Conservation (phyloP, 2,888 invertebrate species). For the Lissocephala sabroskyi region DNA sequence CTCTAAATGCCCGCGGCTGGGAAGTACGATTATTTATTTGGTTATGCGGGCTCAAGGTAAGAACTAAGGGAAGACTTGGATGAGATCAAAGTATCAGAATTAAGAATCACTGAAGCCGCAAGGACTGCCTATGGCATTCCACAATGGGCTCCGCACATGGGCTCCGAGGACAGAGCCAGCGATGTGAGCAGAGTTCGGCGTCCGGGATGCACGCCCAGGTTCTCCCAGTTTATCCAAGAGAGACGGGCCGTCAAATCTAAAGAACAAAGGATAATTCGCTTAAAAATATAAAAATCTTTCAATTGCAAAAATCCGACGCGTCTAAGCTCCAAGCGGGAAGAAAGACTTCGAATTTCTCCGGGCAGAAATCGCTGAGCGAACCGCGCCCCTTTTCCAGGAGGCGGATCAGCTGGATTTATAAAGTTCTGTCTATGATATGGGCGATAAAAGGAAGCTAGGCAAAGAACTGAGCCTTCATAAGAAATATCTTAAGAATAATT, state of each 20-base stretch:
- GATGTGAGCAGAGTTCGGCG: constrained; percentile 87
- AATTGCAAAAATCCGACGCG: background rate
- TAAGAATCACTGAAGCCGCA: no score
- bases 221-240: constrained; percentile 99
- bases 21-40: constrained; percentile 9
- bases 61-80: constrained; percentile 1
- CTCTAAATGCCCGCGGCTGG: constrained; percentile 6
- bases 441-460: no score
- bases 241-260: constrained; percentile 95
- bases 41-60: background rate
- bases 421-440: no score
- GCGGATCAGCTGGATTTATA: no score
- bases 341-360: no score
- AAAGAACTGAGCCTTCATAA: no score
- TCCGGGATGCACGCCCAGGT: constrained; percentile 93
- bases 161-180: constrained; percentile 84
- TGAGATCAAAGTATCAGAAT: no score
- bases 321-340: no score
- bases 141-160: constrained; percentile 68
- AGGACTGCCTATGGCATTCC: no score
- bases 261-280: background rate
- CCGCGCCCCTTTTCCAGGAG: no score
- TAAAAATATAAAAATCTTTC: background rate
- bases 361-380: no score
- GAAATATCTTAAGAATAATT: no score